Evolutionary conservation across 2,113 vertebrate genomes (phyloP).

Genomic region (Burhinus oedicnemus): DNA sequence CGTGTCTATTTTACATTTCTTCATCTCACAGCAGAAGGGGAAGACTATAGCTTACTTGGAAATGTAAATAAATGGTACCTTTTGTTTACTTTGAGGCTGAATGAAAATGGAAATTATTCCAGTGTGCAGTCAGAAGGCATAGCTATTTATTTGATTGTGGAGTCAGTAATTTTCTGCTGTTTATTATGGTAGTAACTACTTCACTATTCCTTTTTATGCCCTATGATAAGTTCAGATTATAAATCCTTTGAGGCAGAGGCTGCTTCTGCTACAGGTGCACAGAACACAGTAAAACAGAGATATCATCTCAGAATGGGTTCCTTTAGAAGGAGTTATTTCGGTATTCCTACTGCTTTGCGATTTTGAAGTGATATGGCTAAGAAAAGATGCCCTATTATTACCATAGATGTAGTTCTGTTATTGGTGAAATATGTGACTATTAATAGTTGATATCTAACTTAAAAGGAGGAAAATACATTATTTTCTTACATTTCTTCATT

Average conservation of each 20-base stretch:
- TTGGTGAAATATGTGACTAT: neutral
- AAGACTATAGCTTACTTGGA: neutral
- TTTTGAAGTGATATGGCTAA: neutral
- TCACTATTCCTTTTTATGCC: neutral
- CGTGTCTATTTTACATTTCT: neutral
- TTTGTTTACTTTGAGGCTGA: neutral
- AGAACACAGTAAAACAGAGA: neutral
- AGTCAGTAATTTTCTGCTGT: neutral
- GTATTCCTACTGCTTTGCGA: neutral
- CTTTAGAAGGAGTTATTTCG: neutral
- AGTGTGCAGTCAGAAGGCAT: neutral
- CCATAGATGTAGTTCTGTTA: neutral
- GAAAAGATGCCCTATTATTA: neutral
- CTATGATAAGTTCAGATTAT: neutral
- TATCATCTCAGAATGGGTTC: neutral
- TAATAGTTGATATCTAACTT: neutral
- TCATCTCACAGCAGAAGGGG: neutral
- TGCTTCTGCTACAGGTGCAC: neutral
- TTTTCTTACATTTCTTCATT: too few relatives aligned
- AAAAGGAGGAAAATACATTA: neutral
- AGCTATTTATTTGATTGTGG: conserved; percentile 1
- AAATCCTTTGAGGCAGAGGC: neutral
- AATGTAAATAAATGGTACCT: conserved; percentile 5
- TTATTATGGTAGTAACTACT: conserved; percentile 3
- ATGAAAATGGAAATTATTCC: neutral